Evolutionary conservation across 2,113 vertebrate species (phyloP).

Genomic region (Atractosteus spatula): DNA sequence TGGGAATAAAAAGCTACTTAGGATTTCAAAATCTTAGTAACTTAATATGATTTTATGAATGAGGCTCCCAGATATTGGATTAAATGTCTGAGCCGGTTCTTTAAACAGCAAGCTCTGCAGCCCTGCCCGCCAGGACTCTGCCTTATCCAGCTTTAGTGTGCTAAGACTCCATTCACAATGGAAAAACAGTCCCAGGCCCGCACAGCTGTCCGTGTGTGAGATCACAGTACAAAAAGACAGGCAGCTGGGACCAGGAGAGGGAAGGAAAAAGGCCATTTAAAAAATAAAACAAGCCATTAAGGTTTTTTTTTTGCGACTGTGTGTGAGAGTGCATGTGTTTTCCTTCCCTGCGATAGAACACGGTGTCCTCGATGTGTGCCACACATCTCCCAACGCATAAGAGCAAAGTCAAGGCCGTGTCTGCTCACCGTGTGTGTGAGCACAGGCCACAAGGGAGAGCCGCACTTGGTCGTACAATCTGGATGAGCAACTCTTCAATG

Average conservation of each 20-base stretch:
- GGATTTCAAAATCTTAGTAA: not conserved
- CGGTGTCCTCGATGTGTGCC: constrained; percentile 30
- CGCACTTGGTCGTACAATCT: too few species aligned
- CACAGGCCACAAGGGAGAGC: too few species aligned
- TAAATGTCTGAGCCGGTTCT: constrained; percentile 9
- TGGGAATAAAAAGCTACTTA: too few species aligned
- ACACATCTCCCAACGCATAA: not conserved
- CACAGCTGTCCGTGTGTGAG: constrained; percentile 27
- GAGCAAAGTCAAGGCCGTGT: constrained; percentile 32
- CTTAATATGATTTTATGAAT: constrained; percentile 20
- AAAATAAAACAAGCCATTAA: constrained; percentile 18
- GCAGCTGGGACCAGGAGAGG: constrained; percentile 21
- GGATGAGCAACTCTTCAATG: too few species aligned
- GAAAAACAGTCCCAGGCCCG: not conserved
- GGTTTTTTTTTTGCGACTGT: constrained; percentile 10
- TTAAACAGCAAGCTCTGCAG: constrained; percentile 6
- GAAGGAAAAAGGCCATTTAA: constrained; percentile 5
- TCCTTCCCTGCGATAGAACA: constrained; percentile 27
- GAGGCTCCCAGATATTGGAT: constrained; percentile 23
- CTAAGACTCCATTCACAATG: constrained; percentile 13
- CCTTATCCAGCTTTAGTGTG: constrained; percentile 23
- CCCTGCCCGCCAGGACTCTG: not conserved
- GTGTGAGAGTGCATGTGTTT: constrained; percentile 26
- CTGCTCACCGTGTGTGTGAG: too few species aligned
- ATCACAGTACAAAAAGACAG: constrained; percentile 26